Evolutionary conservation across 2,113 vertebrate species (phyloP).

Genomic region (Mesitornis unicolor): DNA sequence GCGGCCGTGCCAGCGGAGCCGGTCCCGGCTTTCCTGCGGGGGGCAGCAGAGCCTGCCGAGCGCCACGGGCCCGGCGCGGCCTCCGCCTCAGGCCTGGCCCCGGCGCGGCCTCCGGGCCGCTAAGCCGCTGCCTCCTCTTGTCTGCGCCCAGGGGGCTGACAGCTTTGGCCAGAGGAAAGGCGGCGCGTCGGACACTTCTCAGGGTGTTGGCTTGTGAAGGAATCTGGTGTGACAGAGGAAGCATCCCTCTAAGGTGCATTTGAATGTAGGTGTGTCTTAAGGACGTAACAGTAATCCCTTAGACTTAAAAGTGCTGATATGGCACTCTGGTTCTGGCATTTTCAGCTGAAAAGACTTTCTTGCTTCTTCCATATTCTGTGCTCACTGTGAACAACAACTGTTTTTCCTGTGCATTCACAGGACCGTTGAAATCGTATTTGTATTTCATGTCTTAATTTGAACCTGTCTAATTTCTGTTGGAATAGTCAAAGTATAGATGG

Average conservation of each 20-base stretch:
- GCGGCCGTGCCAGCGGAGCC: not conserved
- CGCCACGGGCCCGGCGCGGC: too few relatives aligned
- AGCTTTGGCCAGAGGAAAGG: not conserved
- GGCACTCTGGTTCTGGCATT: not conserved
- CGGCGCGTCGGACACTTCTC: fast-evolving
- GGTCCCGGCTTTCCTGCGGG: not conserved
- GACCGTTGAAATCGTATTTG: too few relatives aligned
- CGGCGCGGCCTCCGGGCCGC: too few relatives aligned
- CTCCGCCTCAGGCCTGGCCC: too few relatives aligned
- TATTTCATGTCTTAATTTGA: not conserved
- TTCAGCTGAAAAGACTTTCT: not conserved
- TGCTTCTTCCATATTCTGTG: not conserved
- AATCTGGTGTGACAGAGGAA: not conserved
- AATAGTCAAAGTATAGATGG: not conserved
- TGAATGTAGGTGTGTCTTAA: not conserved
- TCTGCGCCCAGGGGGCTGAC: too few relatives aligned
- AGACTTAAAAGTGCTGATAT: not conserved
- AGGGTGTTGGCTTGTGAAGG: too few relatives aligned
- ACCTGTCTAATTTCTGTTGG: not conserved
- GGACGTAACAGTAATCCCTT: fast-evolving
- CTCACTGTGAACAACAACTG: not conserved
- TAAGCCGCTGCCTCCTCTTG: too few relatives aligned
- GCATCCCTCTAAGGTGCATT: fast-evolving
- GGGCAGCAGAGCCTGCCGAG: conserved; percentile 30
- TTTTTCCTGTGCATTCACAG: not conserved